phyloP scores from a whole-genome alignment of 1,140 invertebrate species.

The Anthonomus grandis region DNA sequence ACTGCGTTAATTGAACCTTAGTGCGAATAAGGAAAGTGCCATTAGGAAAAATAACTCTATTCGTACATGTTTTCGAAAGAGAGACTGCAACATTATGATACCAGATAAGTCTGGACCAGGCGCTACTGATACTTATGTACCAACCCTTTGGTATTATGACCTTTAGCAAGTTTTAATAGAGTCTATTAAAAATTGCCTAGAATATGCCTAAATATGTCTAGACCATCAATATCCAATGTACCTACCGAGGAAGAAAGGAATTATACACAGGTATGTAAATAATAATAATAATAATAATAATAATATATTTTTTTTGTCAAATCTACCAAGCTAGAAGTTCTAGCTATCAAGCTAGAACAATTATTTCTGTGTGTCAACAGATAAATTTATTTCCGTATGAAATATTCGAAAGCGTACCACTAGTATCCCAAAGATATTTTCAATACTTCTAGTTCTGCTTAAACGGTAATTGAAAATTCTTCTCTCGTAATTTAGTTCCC shows the following conservation, averaged over 20 bases:
- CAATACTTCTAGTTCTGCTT: slow-evolving; percentile 20
- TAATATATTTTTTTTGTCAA: no score
- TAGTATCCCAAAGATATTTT: slow-evolving; percentile 23
- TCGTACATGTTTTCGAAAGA: slow-evolving; percentile 13
- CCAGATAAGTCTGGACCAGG: slow-evolving; percentile 6
- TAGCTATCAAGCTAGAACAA: slow-evolving; percentile 12
- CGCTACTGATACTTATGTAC: slow-evolving; percentile 12
- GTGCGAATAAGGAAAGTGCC: slow-evolving; percentile 10
- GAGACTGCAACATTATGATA: slow-evolving; percentile 5
- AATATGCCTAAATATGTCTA: slow-evolving; percentile 3
- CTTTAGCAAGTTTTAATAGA: slow-evolving; percentile 5
- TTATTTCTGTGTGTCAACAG: slow-evolving; percentile 14
- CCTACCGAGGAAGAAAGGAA: slow-evolving; percentile 5
- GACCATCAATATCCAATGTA: slow-evolving; percentile 3
- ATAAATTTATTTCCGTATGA: slow-evolving; percentile 18
- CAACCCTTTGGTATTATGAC: slow-evolving; percentile 3
- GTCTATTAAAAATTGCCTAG: no score
- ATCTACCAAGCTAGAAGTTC: no score
- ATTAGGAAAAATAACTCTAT: slow-evolving; percentile 13
- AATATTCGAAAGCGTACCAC: slow-evolving; percentile 24
- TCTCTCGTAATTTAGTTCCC: slow-evolving; percentile 9
- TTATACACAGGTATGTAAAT: slow-evolving; percentile 1
- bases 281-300: no score
- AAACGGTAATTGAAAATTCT: slow-evolving; percentile 21
- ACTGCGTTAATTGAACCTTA: slow-evolving; percentile 3